Evolutionary conservation across 2,113 vertebrate species (phyloP).

Genomic region (Lepisosteus oculatus): DNA sequence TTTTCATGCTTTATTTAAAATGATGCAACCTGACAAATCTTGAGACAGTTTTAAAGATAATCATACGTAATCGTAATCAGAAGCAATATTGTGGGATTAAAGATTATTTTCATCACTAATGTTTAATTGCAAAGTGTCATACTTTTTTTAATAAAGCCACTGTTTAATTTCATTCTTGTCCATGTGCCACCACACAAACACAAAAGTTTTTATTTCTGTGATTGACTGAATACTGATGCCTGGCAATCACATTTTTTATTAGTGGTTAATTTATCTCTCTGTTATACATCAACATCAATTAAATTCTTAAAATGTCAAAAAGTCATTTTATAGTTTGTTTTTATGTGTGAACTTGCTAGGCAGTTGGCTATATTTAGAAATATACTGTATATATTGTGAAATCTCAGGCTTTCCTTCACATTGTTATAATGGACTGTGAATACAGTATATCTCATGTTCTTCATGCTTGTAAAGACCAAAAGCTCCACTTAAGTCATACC

Average conservation of each 20-base stretch:
- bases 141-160: neutral
- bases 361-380: no score
- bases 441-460: neutral
- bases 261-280: no score
- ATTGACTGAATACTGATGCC: neutral
- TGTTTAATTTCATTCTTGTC: neutral
- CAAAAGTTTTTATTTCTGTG: neutral
- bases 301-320: no score
- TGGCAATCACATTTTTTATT: no score
- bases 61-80: slow-evolving; percentile 1
- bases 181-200: neutral
- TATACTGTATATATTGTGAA: no score
- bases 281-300: no score
- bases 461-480: neutral
- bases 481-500: neutral
- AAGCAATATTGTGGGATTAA: slow-evolving; percentile 14
- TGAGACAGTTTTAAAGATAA: slow-evolving; percentile 9
- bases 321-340: no score
- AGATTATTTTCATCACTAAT: neutral
- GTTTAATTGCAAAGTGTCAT: slow-evolving; percentile 2
- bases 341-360: no score
- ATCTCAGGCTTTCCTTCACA: slow-evolving; percentile 14
- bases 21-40: slow-evolving; percentile 2
- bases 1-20: neutral
- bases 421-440: slow-evolving; percentile 6